Base-by-base conservation (phyloP, 2,113 vertebrate genomes). In the Psittacara wagleri region DNA sequence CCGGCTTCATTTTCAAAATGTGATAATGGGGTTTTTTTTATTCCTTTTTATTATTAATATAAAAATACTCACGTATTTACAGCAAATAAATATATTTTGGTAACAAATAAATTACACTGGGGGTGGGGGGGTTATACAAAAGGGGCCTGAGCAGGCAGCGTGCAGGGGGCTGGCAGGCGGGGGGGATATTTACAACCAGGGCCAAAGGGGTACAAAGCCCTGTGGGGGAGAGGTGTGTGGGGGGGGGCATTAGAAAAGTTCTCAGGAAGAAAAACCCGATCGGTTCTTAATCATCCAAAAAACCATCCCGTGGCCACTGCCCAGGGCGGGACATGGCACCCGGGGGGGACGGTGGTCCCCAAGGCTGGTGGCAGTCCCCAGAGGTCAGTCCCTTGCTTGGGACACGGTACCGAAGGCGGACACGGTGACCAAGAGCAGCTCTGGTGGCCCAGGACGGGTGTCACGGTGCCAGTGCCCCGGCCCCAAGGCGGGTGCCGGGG, bases 41-140 rank as follows among this genome's bases (percentile, higher is more conserved):
- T 84, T 93, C 63, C 61, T 59, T 97, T 98, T 98, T 97, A 97
- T 97, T 97, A 79, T 96, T 95, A 96, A 97, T 97, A 98, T 98
- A 98, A 97, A 98, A 98, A 98, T 98, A 97, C 37, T 37, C 37
- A 37, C 43, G 92, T 97, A 97, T 97, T 96, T 98, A 97, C 96
- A 97, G 96, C 96, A 97, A 98, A 98, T 98, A 98, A 98, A 98
- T 97, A 98, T 62, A 97, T 88, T 92, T 88, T 9, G 29, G 90
- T 89, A 88, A 97, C 97, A 97, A 98, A 98, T 98, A 98, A 98
- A 94, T 98, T 98, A 97, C 97, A 97, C 88, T 67, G 92, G 78
- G 75, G 59, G 39, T 11, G 11, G 25, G 15, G 51, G 27, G 25
- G 20, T 16, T 20, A 49, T 29, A 54, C 12, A 43, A 78, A 54